These are phyloP conservation scores for Enoplosus armatus DNA, from an alignment of 2,797 vertebrate genomes.

Conservation along the genomic window DNA sequence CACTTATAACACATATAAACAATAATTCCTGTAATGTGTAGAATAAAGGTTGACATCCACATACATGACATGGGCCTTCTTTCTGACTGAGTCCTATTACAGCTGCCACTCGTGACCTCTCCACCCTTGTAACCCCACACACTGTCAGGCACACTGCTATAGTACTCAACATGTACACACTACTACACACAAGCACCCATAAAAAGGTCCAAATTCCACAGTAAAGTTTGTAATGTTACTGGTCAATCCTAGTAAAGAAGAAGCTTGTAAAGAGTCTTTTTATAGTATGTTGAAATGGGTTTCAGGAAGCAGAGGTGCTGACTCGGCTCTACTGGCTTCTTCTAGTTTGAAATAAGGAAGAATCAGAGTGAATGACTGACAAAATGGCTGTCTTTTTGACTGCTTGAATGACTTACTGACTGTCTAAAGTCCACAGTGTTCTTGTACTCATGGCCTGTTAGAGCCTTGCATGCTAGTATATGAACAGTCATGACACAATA, in stretches of 20 bases:
- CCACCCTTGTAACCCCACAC: background rate
- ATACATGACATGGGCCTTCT: background rate
- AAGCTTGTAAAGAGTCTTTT: conserved; percentile 46
- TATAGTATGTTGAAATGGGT: conserved; percentile 51
- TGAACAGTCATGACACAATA: conserved; percentile 4
- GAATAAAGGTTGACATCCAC: background rate
- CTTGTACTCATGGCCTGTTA: background rate
- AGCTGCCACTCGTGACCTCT: conserved; percentile 6
- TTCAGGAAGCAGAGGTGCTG: conserved; percentile 67
- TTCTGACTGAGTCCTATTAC: background rate
- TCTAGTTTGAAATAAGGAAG: conserved; percentile 13
- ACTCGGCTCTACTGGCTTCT: conserved; percentile 12
- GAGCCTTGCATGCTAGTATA: background rate
- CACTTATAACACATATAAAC: background rate
- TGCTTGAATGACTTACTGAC: conserved; percentile 11
- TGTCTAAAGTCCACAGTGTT: background rate
- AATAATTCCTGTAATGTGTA: background rate
- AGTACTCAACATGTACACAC: background rate
- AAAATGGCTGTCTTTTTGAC: background rate
- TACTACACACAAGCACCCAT: background rate
- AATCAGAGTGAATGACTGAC: conserved; percentile 7
- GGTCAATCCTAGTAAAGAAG: conserved; percentile 25
- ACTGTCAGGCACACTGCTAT: background rate
- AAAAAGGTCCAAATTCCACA: conserved; percentile 37
- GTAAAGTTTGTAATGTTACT: conserved; percentile 19